Evolutionary conservation across 2,888 invertebrate genomes (phyloP), one percentile per base, ranked within the genome.

Genomic region (Amaurobius ferox): DNA sequence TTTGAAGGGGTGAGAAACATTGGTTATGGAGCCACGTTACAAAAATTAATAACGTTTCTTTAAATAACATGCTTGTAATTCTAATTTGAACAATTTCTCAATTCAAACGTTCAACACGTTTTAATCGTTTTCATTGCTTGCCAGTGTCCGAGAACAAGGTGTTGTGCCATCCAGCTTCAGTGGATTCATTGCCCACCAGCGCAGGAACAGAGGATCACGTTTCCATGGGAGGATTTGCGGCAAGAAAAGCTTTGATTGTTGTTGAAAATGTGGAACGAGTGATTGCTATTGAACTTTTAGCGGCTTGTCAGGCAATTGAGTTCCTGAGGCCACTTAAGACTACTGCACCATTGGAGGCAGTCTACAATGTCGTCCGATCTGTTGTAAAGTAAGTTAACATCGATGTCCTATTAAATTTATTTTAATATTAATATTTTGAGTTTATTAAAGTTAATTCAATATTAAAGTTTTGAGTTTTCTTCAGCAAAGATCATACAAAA

Each of bases 191-290:
- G 88, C 93, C 94, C 66, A 94, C 94, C 0, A 94, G 93, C 89
- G 94, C 94, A 28, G 94, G 94, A 11, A 94, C 94, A 32, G 94
- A 94, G 90, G 94, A 94, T 90, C 94, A 94, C 90, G 94, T 94
- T 61, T 94, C 94, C 11, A 94, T 94, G 94, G 94, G 94, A 19
- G 94, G 94, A 11, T 94, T 93, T 90, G 91, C 94, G 0, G 94
- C 94, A 0, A 90, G 94, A 87, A 94, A 94, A 90, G 93, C 93
- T 13, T 91, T 94, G 28, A 92, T 91, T 88, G 92, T 93, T 40
- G 91, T 93, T 13, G 92, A 92, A 88, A 93, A 93, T 89, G 93
- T 93, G n/a, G 93, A 93, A 88, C 81, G 91, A 90, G 94, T 94
- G 28, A 92, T 94, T 62, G 94, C 94, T 7, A 94, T 94, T 88